These are phyloP conservation scores for Bicyclus anynana DNA, from an alignment of 1,140 invertebrate species.

Conservation along the genomic window DNA sequence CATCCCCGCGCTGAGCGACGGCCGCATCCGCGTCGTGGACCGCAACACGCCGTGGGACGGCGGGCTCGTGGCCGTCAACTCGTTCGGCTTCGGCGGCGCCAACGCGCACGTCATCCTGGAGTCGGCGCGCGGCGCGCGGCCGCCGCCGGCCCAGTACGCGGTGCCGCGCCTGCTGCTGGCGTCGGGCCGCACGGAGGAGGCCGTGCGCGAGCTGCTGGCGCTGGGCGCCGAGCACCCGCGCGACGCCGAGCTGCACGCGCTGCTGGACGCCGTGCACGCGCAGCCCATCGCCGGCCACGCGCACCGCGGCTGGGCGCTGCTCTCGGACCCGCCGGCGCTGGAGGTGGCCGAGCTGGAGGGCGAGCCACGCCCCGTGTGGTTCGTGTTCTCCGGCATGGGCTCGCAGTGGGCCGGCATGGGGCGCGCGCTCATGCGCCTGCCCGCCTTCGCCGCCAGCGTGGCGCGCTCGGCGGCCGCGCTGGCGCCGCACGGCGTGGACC, in stretches of 20 bases:
- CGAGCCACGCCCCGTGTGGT: slow-evolving; percentile 91
- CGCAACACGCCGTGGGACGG: slow-evolving; percentile 89
- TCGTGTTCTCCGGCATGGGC: slow-evolving; percentile 97
- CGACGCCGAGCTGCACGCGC: slow-evolving; percentile 87
- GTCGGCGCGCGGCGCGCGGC: slow-evolving; percentile 76
- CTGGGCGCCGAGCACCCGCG: slow-evolving; percentile 78
- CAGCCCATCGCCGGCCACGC: slow-evolving; percentile 83
- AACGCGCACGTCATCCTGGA: slow-evolving; percentile 95
- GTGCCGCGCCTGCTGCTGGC: slow-evolving; percentile 86
- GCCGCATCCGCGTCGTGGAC: slow-evolving; percentile 89
- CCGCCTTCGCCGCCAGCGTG: slow-evolving; percentile 88
- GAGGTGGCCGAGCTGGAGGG: slow-evolving; percentile 47
- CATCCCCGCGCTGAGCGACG: slow-evolving; percentile 92
- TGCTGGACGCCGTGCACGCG: slow-evolving; percentile 87
- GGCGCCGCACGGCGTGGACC: slow-evolving; percentile 86
- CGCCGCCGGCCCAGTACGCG: slow-evolving; percentile 44
- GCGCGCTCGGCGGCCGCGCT: slow-evolving; percentile 86
- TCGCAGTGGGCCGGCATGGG: slow-evolving; percentile 98
- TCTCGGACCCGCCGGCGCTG: slow-evolving; percentile 75
- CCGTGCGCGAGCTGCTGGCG: slow-evolving; percentile 83
- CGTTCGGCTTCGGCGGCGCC: slow-evolving; percentile 98
- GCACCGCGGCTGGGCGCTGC: slow-evolving; percentile 87
- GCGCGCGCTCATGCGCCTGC: slow-evolving; percentile 87
- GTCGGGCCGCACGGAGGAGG: slow-evolving; percentile 91
- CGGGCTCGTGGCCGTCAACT: slow-evolving; percentile 92